Evolutionary conservation across 2,888 invertebrate species (phyloP).

Genomic region (Apodemia zela): DNA sequence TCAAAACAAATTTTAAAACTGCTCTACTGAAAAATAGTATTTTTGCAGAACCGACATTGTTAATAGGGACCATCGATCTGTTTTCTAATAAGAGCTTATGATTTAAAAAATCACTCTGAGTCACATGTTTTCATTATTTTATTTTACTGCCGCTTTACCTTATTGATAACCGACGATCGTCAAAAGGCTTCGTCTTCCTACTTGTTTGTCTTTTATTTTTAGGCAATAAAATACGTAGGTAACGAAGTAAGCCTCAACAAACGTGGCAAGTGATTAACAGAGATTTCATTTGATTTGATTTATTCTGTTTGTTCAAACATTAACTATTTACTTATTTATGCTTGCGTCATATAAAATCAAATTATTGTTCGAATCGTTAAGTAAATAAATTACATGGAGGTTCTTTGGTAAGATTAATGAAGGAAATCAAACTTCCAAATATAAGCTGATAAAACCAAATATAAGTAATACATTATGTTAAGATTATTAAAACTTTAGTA

Average conservation of each 20-base stretch:
- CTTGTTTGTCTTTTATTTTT: constrained; percentile 1
- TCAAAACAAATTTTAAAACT: too few relatives aligned
- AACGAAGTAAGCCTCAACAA: constrained; percentile 6
- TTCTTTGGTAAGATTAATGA: too few relatives aligned
- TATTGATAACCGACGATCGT: neutral
- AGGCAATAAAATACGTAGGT: neutral
- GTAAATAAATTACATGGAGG: neutral
- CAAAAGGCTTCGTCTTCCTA: neutral
- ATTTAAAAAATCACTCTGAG: neutral
- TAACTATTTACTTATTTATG: constrained; percentile 1
- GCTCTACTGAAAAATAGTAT: too few relatives aligned
- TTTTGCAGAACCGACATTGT: too few relatives aligned
- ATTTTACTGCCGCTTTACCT: neutral
- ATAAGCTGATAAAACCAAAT: too few relatives aligned
- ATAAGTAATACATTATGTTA: too few relatives aligned
- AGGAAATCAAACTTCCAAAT: too few relatives aligned
- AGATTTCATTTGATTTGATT: constrained; percentile 9
- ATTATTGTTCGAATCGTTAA: neutral
- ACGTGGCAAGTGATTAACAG: neutral
- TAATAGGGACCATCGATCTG: too few relatives aligned
- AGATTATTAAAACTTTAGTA: too few relatives aligned
- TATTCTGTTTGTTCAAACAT: constrained; percentile 9
- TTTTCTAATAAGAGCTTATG: too few relatives aligned
- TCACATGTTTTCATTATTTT: neutral
- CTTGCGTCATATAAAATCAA: neutral